A percentile compares a stretch with the other conserved stretches of the same genome.
These are phyloP conservation scores for Heliconius hortense DNA, from an alignment of 2,888 invertebrate genomes.

Conservation along the genomic window DNA sequence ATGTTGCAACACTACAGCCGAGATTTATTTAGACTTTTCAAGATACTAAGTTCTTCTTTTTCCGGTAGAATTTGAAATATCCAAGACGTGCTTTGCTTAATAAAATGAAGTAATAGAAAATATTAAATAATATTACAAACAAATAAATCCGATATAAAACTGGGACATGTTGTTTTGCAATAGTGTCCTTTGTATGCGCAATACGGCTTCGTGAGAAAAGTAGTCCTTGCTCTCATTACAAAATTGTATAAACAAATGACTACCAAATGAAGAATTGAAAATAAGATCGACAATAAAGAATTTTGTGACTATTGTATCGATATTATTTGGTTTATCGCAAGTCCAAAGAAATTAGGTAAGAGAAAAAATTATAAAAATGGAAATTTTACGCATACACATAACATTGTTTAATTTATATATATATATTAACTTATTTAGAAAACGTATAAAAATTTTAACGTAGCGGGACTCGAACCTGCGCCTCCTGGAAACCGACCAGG, in stretches of 20 bases:
- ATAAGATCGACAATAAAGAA: slow-evolving; percentile 17
- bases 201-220: slow-evolving; percentile 38
- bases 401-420: no score
- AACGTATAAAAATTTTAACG: no score
- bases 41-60: background rate
- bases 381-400: no score
- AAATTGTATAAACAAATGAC: slow-evolving; percentile 35
- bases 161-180: slow-evolving; percentile 31
- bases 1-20: no score
- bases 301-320: background rate
- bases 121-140: background rate
- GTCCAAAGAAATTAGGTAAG: background rate
- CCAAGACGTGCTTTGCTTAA: background rate
- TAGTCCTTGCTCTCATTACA: slow-evolving; percentile 41
- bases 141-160: slow-evolving; percentile 27
- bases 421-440: no score
- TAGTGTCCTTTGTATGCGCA: slow-evolving; percentile 38
- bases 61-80: background rate
- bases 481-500: no score
- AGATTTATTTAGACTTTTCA: no score
- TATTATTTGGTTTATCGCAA: background rate
- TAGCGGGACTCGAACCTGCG: no score
- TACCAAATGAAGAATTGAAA: slow-evolving; percentile 29
- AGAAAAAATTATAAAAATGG: no score
- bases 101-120: background rate